phyloP scores from a whole-genome alignment of 2,797 vertebrate genomes.

The Malacoraja senta region DNA sequence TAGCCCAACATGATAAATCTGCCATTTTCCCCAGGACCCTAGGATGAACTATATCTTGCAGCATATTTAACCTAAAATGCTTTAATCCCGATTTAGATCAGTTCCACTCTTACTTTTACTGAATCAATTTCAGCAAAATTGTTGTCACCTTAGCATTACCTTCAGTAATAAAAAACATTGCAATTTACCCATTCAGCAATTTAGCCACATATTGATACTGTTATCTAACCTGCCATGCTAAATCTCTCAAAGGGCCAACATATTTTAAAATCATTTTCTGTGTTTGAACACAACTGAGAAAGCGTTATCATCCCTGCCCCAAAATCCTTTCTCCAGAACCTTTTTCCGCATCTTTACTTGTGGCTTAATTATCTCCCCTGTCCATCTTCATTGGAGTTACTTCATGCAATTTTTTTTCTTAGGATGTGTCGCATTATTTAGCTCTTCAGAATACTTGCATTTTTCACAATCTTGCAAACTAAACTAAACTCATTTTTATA shows the following conservation, averaged over 20 bases:
- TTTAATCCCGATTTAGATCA: constrained; percentile 11
- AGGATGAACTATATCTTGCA: not conserved
- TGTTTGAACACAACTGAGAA: not conserved
- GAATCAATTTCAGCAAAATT: not conserved
- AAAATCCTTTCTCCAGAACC: not conserved
- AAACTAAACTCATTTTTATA: too few relatives aligned
- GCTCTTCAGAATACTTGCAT: not conserved
- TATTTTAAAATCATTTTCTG: constrained; percentile 7
- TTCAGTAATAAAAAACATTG: not conserved
- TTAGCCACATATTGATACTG: not conserved
- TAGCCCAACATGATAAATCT: not conserved
- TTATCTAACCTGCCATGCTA: not conserved
- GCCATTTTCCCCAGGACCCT: not conserved
- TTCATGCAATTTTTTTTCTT: not conserved
- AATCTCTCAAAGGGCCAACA: constrained; percentile 1
- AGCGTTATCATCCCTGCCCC: not conserved
- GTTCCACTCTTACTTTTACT: not conserved
- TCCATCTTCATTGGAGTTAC: not conserved
- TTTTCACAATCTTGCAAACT: too few relatives aligned
- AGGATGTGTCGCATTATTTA: not conserved
- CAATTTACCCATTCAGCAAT: constrained; percentile 17
- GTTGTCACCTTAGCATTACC: not conserved
- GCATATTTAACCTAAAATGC: not conserved
- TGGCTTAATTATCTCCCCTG: not conserved
- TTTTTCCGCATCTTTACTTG: not conserved